Base-by-base conservation (phyloP, 1,140 invertebrate species). In the Protaetia brevitarsis region DNA sequence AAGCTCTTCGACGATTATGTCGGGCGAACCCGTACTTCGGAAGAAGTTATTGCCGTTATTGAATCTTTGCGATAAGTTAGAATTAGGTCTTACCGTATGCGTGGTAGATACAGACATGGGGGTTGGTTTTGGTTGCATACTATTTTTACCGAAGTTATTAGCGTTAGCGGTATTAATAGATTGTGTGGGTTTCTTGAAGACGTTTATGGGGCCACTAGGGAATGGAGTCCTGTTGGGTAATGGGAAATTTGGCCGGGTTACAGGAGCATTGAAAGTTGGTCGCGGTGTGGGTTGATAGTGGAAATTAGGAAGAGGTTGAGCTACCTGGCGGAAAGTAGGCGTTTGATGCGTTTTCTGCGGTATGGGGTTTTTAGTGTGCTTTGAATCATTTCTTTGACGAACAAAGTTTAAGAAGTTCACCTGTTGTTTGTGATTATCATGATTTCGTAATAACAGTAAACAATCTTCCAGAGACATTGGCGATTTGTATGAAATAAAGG, bases 351-450 rank as follows among this genome's bases (percentile, higher is more conserved):
- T 21, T 21, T 51, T 51, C n/a, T 51, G n/a, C 1, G 3, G 41
- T 5, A 19, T 21, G 16, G 41, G 16, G 19, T 2, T 13, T 6
- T 51, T 51, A 1, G 4, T 2, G 16, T 3, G 19, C 16, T 21
- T 51, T 21, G 31, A 34, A 34, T 21, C 41, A 8, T 19, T 19
- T 57, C 21, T 64, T 31, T 64, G 41, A 28, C 45, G 28, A 7
- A 64, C 23, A 13, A 64, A 64, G 28, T 64, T 64, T 31, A 64
- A 13, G 30, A 64, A 64, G 2, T 30, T 29, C 8, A 31, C 29
- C 29, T 64, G 45, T 57, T 64, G 41, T 13, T 57, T 56, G 21
- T 64, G 41, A 31, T 64, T 64, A 10, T 64, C 45, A n/a, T 64
- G 26, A 56, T 57, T 26, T 56, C 51, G n/a, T 19, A 64, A 13